phyloP scores from a whole-genome alignment of 2,113 vertebrate genomes.

The Nesogale talazaci region DNA sequence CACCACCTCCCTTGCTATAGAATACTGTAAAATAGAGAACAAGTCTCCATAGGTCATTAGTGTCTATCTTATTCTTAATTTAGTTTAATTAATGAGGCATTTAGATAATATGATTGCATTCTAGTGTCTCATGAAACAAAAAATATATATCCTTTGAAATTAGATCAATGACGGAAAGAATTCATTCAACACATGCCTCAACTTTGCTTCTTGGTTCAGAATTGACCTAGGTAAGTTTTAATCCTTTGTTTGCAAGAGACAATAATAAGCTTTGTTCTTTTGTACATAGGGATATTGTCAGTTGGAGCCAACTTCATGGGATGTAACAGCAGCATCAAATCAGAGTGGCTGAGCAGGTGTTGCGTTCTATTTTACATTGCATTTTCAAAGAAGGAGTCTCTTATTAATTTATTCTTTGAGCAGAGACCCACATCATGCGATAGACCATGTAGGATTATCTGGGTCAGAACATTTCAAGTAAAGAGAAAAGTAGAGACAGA shows the following conservation, averaged over 20 bases:
- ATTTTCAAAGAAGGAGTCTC: neutral
- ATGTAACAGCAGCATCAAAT: neutral
- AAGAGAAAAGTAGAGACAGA: neutral
- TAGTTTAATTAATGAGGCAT: neutral
- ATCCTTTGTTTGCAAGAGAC: neutral
- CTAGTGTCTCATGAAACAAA: slow-evolving; percentile 36
- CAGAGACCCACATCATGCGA: neutral
- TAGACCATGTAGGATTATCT: neutral
- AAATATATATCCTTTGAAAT: neutral
- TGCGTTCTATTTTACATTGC: neutral
- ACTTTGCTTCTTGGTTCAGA: neutral
- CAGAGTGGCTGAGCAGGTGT: neutral
- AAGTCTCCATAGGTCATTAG: neutral
- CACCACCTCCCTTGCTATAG: neutral
- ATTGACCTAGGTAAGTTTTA: slow-evolving; percentile 36
- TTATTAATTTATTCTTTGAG: neutral
- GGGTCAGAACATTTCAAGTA: neutral
- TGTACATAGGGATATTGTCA: no score
- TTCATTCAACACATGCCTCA: neutral
- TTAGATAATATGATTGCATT: neutral
- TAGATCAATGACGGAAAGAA: slow-evolving; percentile 14
- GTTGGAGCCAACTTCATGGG: no score
- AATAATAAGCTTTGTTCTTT: neutral
- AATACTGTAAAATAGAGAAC: neutral
- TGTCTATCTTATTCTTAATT: neutral